Conservation (phyloP, 2,113 vertebrate genomes). For the Garra rufa region DNA sequence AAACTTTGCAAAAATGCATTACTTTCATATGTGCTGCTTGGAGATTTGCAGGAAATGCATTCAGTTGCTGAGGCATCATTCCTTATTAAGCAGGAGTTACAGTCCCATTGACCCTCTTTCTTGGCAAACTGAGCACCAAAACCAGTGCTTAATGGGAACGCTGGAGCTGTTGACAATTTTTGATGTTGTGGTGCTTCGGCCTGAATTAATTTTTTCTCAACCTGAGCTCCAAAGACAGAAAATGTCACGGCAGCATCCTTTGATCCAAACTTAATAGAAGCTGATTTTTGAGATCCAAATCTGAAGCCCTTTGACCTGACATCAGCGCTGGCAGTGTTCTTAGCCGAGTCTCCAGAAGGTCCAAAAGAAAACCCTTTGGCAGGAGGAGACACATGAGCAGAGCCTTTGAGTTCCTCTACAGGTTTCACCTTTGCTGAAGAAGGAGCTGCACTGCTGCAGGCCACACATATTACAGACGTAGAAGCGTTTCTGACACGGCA, state of each 20-base stretch:
- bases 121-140: slow-evolving; percentile 57
- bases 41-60: slow-evolving; percentile 77
- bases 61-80: slow-evolving; percentile 76
- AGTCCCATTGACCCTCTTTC: slow-evolving; percentile 83
- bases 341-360: slow-evolving; percentile 75
- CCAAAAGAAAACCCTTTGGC: slow-evolving; percentile 69
- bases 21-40: slow-evolving; percentile 54
- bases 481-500: slow-evolving; percentile 82
- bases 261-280: slow-evolving; percentile 79
- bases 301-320: slow-evolving; percentile 67
- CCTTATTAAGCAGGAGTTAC: slow-evolving; percentile 71
- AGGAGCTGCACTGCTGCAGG: slow-evolving; percentile 78
- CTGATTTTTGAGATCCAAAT: no score
- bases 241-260: slow-evolving; percentile 36
- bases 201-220: slow-evolving; percentile 73
- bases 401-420: slow-evolving; percentile 62
- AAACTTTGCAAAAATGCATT: slow-evolving; percentile 61
- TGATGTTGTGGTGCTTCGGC: neutral
- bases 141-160: neutral
- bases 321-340: slow-evolving; percentile 46
- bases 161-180: no score
- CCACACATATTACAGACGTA: slow-evolving; percentile 71
- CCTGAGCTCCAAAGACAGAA: slow-evolving; percentile 72
- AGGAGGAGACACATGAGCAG: slow-evolving; percentile 26
- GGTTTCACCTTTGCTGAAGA: slow-evolving; percentile 59